Conservation (phyloP, 2,888 invertebrate genomes). For the Uropetala carovei region DNA sequence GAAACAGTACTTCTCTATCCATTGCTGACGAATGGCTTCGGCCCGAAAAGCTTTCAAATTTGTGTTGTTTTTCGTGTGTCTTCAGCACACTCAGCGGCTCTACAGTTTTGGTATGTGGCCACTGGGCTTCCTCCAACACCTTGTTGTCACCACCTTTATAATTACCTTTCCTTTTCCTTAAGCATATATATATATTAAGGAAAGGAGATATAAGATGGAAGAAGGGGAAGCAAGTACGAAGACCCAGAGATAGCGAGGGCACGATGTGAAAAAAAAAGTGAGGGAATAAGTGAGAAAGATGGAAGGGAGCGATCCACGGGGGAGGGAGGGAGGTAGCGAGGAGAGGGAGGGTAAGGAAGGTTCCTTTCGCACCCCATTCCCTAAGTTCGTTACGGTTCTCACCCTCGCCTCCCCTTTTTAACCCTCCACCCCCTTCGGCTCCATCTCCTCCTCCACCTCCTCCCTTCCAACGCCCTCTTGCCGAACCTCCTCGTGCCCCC, state of each 20-base stretch:
- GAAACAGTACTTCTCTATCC: too few relatives aligned
- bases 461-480: neutral
- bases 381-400: conserved; percentile 47
- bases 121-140: too few relatives aligned
- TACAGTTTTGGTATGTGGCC: too few relatives aligned
- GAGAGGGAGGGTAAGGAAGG: neutral
- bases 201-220: neutral
- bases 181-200: too few relatives aligned
- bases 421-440: neutral
- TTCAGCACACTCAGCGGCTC: too few relatives aligned
- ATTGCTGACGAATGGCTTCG: too few relatives aligned
- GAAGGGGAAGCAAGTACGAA: neutral
- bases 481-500: neutral
- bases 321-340: neutral
- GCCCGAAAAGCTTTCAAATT: too few relatives aligned
- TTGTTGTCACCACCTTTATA: too few relatives aligned
- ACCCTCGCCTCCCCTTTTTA: neutral
- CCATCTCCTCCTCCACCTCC: neutral
- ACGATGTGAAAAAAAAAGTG: neutral
- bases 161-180: too few relatives aligned
- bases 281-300: neutral
- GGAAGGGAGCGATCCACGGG: neutral
- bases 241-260: neutral
- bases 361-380: conserved; percentile 35
- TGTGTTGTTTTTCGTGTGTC: too few relatives aligned